These are phyloP conservation scores for Mustela nigripes DNA, from an alignment of 2,113 vertebrate species.

Conservation along the genomic window DNA sequence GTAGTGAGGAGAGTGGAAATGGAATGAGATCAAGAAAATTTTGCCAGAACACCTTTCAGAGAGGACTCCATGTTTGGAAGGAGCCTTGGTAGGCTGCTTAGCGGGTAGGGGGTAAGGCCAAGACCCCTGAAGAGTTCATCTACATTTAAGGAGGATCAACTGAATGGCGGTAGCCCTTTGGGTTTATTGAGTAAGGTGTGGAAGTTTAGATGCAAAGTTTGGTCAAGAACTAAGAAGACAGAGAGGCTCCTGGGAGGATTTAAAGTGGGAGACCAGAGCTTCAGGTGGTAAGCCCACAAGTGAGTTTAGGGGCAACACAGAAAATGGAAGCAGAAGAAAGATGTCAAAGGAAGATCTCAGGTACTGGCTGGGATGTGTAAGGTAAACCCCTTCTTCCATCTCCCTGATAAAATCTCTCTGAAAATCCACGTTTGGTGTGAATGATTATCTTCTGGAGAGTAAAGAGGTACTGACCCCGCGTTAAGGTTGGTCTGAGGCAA, in stretches of 20 bases:
- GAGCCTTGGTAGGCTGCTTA: background rate
- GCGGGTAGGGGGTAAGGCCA: fast-evolving
- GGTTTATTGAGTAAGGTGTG: background rate
- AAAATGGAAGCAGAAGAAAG: background rate
- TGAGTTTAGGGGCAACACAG: background rate
- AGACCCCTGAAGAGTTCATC: background rate
- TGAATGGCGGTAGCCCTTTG: background rate
- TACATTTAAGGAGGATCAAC: background rate
- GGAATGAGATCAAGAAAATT: background rate
- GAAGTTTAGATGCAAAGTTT: background rate
- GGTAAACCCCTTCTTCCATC: background rate
- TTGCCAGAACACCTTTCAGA: background rate
- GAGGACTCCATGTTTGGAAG: background rate
- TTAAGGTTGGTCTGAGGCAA: background rate
- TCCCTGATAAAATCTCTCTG: background rate
- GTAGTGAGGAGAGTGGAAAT: background rate
- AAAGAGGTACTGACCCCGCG: background rate
- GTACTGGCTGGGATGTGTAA: background rate
- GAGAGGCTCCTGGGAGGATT: background rate
- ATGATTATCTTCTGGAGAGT: background rate
- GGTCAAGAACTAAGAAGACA: background rate
- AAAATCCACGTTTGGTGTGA: background rate
- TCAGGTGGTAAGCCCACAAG: background rate
- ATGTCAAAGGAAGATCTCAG: background rate
- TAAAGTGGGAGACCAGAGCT: background rate